phyloP scores from a whole-genome alignment of 2,888 invertebrate genomes.

The Tipula confusa region DNA sequence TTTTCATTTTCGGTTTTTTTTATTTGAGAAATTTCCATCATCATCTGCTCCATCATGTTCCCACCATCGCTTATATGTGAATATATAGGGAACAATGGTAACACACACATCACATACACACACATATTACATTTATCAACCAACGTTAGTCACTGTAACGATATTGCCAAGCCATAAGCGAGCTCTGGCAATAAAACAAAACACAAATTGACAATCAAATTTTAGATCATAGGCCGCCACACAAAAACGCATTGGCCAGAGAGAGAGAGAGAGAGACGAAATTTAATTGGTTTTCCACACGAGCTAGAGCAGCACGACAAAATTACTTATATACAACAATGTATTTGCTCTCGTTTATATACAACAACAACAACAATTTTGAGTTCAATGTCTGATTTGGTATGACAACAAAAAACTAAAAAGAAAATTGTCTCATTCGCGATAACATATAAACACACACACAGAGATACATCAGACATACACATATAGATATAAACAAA shows the following conservation, averaged over 20 bases:
- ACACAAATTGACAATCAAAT: neutral
- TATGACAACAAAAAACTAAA: neutral
- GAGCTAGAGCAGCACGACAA: neutral
- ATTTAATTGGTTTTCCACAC: neutral
- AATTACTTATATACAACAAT: neutral
- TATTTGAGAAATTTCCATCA: neutral
- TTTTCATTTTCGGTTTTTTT: neutral
- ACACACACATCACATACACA: too few species aligned
- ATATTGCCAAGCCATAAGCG: neutral
- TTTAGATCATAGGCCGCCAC: neutral
- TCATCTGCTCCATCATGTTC: neutral
- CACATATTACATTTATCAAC: too few species aligned
- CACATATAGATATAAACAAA: neutral
- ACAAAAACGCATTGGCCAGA: neutral
- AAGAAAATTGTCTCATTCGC: constrained; percentile 21
- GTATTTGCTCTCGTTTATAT: neutral
- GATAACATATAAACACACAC: neutral
- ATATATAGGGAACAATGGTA: too few species aligned
- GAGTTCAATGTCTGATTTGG: constrained; percentile 12
- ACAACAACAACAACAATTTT: neutral
- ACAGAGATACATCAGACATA: neutral
- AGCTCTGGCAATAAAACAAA: neutral
- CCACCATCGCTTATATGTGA: neutral
- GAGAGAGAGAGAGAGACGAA: too few species aligned
- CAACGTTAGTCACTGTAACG: neutral